phyloP scores from a whole-genome alignment of 2,797 vertebrate genomes.

The Podarcis lilfordi region DNA sequence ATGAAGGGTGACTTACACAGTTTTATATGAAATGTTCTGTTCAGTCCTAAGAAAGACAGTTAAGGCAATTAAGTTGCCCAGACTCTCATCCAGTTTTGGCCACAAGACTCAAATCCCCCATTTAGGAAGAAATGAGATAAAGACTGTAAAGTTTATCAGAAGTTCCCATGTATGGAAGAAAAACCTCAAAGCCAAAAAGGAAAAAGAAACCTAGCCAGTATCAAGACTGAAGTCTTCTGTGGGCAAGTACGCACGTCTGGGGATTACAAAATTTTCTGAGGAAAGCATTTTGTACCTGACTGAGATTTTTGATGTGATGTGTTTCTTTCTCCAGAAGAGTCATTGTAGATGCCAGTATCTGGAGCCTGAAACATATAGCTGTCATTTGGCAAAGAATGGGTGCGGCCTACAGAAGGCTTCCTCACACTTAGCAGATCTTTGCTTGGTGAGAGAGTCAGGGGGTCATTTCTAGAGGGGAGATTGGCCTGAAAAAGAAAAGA shows the following conservation, averaged over 20 bases:
- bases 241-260: not conserved
- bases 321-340: slow-evolving; percentile 64
- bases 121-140: not conserved
- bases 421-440: slow-evolving; percentile 87
- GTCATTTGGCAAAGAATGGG: slow-evolving; percentile 95
- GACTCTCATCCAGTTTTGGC: not conserved
- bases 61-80: not conserved
- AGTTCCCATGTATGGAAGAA: not conserved
- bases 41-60: not conserved
- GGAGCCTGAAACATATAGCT: slow-evolving; percentile 93
- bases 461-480: slow-evolving; percentile 42
- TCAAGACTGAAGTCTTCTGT: not conserved
- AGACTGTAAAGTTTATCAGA: not conserved
- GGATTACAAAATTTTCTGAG: not conserved
- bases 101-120: not conserved
- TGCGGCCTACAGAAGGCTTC: slow-evolving; percentile 91
- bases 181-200: not conserved
- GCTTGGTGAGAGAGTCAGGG: slow-evolving; percentile 56
- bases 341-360: slow-evolving; percentile 60
- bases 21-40: not conserved
- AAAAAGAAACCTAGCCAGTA: not conserved
- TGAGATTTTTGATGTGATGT: slow-evolving; percentile 77
- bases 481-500: slow-evolving; percentile 68
- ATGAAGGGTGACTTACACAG: not conserved
- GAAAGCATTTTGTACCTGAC: slow-evolving; percentile 79